Evolutionary conservation across 2,797 vertebrate genomes (phyloP), one percentile per base, ranked within the genome.

Genomic region (Poecilia gillii): DNA sequence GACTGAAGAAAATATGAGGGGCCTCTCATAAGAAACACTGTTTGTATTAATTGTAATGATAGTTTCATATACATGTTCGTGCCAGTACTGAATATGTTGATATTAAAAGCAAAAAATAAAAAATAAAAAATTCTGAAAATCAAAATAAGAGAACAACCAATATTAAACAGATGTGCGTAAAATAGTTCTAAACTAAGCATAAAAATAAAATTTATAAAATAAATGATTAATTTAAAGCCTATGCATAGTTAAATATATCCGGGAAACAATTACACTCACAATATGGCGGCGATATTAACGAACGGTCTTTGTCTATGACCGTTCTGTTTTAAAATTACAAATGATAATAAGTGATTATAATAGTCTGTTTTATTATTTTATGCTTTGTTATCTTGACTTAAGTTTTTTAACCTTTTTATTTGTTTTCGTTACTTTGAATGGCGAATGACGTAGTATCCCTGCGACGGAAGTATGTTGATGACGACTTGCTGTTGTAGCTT

Each of bases 381-480:
- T 41, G 1, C n/a, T 68, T 25, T 43, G 41, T 12, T 41, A 5
- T 13, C 1, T 5, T 43, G 39, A 4, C 1, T 6, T 16, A 2
- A 51, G 3, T 4, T 13, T 73, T 36, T 49, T 23, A 7, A 2
- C 6, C 53, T 20, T 25, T 39, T 39, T 20, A 23, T 39, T 36
- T 53, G 31, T 73, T n/a, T 31, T 31, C 16, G 11, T 25, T 1
- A n/a, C 43, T 18, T n/a, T 12, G 0, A 41, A 0, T 1, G 0
- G 36, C 4, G 25, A 2, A 7, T 70, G 0, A 89, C 90, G 90
- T 93, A 90, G 89, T 20, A 53, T 2, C 4, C 68, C 0, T 59
- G 80, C 85, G 91, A 84, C 94, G 92, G 94, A 94, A 90, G 75
- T 75, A 8, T n/a, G 0, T 75, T 41, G 55, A 14, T 90, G 89